Percentiles rank a stretch among this genome's conserved stretches.
phyloP scores from a whole-genome alignment of 2,888 invertebrate species.

The Molorchus minor region DNA sequence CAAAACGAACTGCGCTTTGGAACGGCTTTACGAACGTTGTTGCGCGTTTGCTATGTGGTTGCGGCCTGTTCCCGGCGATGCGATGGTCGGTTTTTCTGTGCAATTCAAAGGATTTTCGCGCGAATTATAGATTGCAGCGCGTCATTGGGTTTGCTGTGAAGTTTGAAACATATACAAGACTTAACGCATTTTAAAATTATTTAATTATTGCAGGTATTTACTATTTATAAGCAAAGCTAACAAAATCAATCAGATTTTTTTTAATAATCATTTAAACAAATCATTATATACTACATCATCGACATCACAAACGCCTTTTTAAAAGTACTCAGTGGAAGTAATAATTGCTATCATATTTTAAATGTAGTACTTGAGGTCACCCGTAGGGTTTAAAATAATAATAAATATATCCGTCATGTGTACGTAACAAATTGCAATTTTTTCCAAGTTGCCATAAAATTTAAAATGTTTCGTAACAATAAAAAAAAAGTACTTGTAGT shows the following conservation, averaged over 20 bases:
- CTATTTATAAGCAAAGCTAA: conserved; percentile 20
- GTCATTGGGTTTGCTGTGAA: too few species aligned
- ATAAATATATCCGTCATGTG: conserved; percentile 25
- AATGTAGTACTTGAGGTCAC: conserved; percentile 25
- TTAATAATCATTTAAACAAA: neutral
- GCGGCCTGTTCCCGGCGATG: too few species aligned
- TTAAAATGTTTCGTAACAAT: neutral
- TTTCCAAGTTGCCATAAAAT: neutral
- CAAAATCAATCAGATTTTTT: conserved; percentile 8
- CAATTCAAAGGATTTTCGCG: too few species aligned
- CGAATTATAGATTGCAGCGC: too few species aligned
- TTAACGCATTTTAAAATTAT: too few species aligned
- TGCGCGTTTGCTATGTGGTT: too few species aligned
- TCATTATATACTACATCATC: conserved; percentile 16
- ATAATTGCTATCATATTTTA: conserved; percentile 56
- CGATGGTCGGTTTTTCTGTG: too few species aligned
- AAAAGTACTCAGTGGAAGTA: conserved; percentile 57
- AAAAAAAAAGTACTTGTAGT: neutral
- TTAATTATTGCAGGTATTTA: too few species aligned
- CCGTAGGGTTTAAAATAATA: conserved; percentile 33
- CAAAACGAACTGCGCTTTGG: too few species aligned
- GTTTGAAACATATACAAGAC: too few species aligned
- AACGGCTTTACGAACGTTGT: too few species aligned
- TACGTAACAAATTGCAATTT: conserved; percentile 11
- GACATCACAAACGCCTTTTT: conserved; percentile 34